Conservation (phyloP, 2,797 vertebrate species). For the Anabacerthia variegaticeps region DNA sequence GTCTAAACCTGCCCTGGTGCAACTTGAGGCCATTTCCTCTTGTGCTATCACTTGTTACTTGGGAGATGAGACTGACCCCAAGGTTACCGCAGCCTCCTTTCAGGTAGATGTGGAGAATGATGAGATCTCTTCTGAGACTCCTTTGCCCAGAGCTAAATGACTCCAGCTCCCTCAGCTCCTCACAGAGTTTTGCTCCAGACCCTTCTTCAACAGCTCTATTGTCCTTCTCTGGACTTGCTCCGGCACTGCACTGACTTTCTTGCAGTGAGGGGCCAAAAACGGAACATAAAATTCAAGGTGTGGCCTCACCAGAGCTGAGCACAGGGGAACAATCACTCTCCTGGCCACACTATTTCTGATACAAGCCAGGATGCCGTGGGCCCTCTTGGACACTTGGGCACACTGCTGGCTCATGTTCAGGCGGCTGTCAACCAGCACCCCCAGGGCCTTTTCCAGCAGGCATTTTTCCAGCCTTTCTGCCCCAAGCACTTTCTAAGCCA, state of each 20-base stretch:
- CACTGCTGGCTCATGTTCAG: neutral
- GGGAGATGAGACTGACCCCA: neutral
- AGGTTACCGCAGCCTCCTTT: neutral
- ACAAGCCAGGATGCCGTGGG: neutral
- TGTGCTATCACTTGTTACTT: neutral
- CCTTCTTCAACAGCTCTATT: neutral
- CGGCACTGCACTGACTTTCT: neutral
- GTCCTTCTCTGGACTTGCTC: rapidly evolving
- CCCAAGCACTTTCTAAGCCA: neutral
- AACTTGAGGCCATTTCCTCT: neutral
- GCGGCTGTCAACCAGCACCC: neutral
- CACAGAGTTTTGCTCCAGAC: neutral
- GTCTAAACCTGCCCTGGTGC: neutral
- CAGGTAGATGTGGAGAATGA: neutral
- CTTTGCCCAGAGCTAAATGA: neutral
- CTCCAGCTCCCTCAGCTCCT: neutral
- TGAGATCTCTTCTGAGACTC: neutral
- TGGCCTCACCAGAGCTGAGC: neutral
- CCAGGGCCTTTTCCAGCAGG: neutral
- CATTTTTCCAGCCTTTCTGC: neutral
- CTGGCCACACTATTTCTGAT: neutral
- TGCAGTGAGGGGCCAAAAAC: neutral
- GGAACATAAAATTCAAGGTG: neutral
- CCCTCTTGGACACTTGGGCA: neutral
- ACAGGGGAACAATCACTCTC: neutral